Base-by-base conservation (phyloP, 2,888 invertebrate genomes). In the Empis stercorea region DNA sequence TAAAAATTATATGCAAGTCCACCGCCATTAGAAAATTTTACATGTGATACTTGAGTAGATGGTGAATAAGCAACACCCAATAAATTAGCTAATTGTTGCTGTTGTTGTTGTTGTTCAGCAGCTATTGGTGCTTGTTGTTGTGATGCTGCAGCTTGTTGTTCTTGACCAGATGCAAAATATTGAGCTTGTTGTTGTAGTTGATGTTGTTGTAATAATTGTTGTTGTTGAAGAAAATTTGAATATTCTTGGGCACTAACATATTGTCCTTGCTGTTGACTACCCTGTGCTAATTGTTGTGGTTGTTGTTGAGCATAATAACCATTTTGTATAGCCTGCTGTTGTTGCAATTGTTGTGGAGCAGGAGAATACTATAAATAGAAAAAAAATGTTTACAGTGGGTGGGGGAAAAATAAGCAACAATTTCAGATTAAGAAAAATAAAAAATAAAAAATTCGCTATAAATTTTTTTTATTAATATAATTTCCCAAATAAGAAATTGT, bases 11-110 rank as follows among this genome's bases (percentile, higher is more conserved):
- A 68, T 42, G 56, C 57, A 30, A 64, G 53, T 45, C 61, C 62
- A 17, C 62, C 64, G 48, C 70, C 71, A 45, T 72, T 71, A 10
- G 61, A 62, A 53, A 70, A 71, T 54, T 69, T 72, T 2, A 74
- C 73, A 46, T 68, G 71, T 9, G 75, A 70, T 2, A 73, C 74
- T 23, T 69, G 62, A 36, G 70, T 66, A 2, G 74, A 68, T 15
- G 72, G 61, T 14, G 73, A 73, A 53, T 58, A 68, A 46, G 71
- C 63, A 32, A 72, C 54, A 10, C 70, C 67, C 43, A 68, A 51
- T 32, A 64, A 57, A 17, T 52, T 54, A 51, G 49, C 43, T 14
- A 42, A 45, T 16, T 54, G 56, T 44, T 49, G 52, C 42, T 50
- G 53, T 30, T 41, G 51, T 52, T 59, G 36, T 52, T 57, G 58